phyloP scores from a whole-genome alignment of 2,888 invertebrate species.

The Abrostola tripartita region DNA sequence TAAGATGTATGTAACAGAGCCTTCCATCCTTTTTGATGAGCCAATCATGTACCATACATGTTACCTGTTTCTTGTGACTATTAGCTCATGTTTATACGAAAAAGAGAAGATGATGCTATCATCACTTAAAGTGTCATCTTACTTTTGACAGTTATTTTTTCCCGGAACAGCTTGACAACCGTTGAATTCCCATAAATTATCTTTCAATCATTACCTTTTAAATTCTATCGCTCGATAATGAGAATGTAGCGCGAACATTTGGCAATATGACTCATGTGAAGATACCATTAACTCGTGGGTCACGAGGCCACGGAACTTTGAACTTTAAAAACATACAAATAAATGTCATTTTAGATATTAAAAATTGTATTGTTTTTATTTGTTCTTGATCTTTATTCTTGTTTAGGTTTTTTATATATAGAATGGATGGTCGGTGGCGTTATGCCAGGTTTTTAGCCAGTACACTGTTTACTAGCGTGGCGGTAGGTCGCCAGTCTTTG shows the following conservation, averaged over 20 bases:
- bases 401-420: slow-evolving; percentile 70
- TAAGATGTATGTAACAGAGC: too few species aligned
- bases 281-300: slow-evolving; percentile 21
- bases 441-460: slow-evolving; percentile 73
- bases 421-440: slow-evolving; percentile 67
- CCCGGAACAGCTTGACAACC: slow-evolving; percentile 1
- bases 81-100: too few species aligned
- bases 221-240: slow-evolving; percentile 26
- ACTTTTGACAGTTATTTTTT: too few species aligned
- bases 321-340: slow-evolving; percentile 34
- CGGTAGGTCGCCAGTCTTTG: slow-evolving; percentile 45
- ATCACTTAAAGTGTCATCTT: too few species aligned
- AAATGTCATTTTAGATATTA: slow-evolving; percentile 32
- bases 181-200: slow-evolving; percentile 19
- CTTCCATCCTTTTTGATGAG: too few species aligned
- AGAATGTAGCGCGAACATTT: slow-evolving; percentile 35
- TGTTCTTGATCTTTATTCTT: slow-evolving; percentile 59
- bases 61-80: too few species aligned
- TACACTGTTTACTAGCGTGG: slow-evolving; percentile 69
- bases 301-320: slow-evolving; percentile 38
- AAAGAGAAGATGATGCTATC: too few species aligned
- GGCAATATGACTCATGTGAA: slow-evolving; percentile 45
- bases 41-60: too few species aligned
- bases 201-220: slow-evolving; percentile 35
- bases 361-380: slow-evolving; percentile 46